Conservation (phyloP, 2,888 invertebrate species). For the Drosophila mimetica region DNA sequence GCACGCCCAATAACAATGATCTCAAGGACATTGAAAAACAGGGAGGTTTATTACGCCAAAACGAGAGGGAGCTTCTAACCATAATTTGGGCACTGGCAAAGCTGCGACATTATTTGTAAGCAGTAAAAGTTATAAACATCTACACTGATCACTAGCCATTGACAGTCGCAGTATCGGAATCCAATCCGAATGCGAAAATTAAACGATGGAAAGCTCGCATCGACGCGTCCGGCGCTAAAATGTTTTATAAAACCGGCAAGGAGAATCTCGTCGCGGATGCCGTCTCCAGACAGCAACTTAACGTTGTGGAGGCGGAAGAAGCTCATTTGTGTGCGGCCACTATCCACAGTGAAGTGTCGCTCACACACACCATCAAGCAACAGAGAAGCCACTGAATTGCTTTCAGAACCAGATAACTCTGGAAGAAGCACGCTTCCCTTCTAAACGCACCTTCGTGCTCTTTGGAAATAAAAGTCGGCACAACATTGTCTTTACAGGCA, state of each 20-base stretch:
- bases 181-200: too few relatives aligned
- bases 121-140: too few relatives aligned
- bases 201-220: neutral
- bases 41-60: neutral
- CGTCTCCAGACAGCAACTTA: conserved; percentile 7
- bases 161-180: too few relatives aligned
- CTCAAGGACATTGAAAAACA: neutral
- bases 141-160: too few relatives aligned
- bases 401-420: conserved; percentile 11
- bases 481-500: conserved; percentile 3
- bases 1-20: neutral
- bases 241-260: conserved; percentile 5
- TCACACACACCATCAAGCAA: conserved; percentile 2
- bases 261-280: conserved; percentile 18
- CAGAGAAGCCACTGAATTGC: conserved; percentile 7
- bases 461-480: conserved; percentile 20
- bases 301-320: neutral
- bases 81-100: neutral
- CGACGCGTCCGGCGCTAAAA: neutral
- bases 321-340: too few relatives aligned
- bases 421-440: conserved; percentile 4
- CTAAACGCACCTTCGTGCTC: conserved; percentile 8
- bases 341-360: too few relatives aligned
- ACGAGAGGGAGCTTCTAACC: neutral
- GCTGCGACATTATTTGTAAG: too few relatives aligned